These are phyloP conservation scores for Labrus mixtus DNA, from an alignment of 2,113 vertebrate genomes.

Conservation along the genomic window DNA sequence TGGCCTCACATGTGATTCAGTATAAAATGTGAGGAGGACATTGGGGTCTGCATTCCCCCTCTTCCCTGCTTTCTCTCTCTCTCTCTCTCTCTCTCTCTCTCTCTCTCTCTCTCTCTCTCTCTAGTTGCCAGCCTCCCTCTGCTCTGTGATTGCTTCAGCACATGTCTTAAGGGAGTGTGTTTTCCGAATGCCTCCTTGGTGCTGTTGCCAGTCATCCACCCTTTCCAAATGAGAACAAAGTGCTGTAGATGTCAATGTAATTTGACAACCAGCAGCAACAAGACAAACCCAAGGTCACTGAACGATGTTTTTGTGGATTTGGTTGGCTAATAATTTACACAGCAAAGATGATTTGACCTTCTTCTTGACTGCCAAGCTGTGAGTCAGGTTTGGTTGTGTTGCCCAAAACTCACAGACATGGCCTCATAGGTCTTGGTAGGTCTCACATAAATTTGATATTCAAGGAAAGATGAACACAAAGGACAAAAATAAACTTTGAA, in stretches of 20 bases:
- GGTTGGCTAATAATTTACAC: slow-evolving; percentile 45
- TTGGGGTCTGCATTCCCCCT: slow-evolving; percentile 6
- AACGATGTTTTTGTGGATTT: slow-evolving; percentile 54
- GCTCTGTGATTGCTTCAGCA: slow-evolving; percentile 67
- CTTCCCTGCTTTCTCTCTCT: slow-evolving; percentile 7
- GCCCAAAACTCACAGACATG: neutral
- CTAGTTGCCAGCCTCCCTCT: slow-evolving; percentile 42
- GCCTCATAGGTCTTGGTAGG: slow-evolving; percentile 4
- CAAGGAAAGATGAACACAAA: neutral
- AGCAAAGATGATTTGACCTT: slow-evolving; percentile 25
- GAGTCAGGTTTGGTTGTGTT: slow-evolving; percentile 34
- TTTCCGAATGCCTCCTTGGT: slow-evolving; percentile 55
- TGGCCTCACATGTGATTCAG: slow-evolving; percentile 29
- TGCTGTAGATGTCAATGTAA: slow-evolving; percentile 45
- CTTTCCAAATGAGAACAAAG: slow-evolving; percentile 52
- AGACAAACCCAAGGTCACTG: slow-evolving; percentile 57
- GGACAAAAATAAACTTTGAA: neutral
- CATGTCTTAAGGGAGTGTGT: slow-evolving; percentile 63
- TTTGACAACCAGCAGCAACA: slow-evolving; percentile 57
- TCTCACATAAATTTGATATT: neutral
- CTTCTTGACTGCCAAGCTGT: slow-evolving; percentile 38
- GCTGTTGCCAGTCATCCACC: slow-evolving; percentile 44
- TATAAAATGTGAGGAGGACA: slow-evolving; percentile 45
- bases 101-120: slow-evolving; percentile 3
- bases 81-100: slow-evolving; percentile 16